A percentile compares a stretch with the other conserved stretches of the same genome.
Conservation (phyloP, 2,797 vertebrate species). For the Pantherophis vulpinus region DNA sequence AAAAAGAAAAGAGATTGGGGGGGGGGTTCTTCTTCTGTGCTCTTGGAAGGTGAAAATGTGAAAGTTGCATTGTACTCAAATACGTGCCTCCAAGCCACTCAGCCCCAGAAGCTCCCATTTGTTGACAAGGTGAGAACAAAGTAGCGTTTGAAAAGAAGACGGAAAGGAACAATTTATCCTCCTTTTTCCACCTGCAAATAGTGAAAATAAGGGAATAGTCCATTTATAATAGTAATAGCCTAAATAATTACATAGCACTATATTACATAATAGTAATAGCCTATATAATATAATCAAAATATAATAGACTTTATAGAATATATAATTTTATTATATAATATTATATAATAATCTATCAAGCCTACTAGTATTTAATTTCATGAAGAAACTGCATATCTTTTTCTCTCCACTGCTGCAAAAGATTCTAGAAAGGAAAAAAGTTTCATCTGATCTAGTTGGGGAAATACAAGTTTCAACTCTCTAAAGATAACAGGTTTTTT, state of each 20-base stretch:
- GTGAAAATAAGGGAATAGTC: background rate
- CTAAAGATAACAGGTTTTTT: background rate
- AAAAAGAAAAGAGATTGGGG: background rate
- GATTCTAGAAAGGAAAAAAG: background rate
- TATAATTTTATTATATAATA: background rate
- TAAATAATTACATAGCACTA: background rate
- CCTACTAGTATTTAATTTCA: background rate
- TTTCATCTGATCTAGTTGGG: background rate
- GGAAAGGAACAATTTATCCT: background rate
- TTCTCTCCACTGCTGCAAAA: too few species aligned
- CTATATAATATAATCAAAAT: background rate
- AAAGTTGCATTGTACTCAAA: background rate
- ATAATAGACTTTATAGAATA: background rate
- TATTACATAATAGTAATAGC: background rate
- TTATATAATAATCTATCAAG: background rate
- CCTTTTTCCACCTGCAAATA: background rate
- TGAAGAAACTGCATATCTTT: background rate
- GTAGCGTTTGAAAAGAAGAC: background rate
- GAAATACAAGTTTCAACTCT: background rate
- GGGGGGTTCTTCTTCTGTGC: background rate
- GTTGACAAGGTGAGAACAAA: background rate
- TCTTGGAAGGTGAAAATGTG: background rate
- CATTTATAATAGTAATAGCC: background rate
- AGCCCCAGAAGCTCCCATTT: background rate
- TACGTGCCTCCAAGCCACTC: background rate